Evolutionary conservation across 2,797 vertebrate species (phyloP), one percentile per base, ranked within the genome.

Genomic region (Rhabdomys pumilio): DNA sequence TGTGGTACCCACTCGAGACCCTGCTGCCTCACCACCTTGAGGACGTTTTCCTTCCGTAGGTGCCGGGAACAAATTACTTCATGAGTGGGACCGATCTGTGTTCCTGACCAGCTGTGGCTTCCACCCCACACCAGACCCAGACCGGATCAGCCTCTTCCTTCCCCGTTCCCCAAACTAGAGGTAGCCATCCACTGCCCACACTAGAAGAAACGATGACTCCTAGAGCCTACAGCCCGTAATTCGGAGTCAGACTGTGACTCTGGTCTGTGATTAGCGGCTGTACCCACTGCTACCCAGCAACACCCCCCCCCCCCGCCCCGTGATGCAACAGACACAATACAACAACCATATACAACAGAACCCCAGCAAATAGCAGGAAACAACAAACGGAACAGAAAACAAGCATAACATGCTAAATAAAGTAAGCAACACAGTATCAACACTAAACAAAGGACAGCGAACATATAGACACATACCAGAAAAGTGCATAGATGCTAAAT

Each of bases 201-300:
- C 6, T 15, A 86, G 31, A 81, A 84, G 75, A 84, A 77, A 90
- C 0, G 29, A 59, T 88, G 77, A 53, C 53, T 88, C 0, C 76
- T 86, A 88, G 72, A 90, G 20, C 44, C 34, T 2, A 47, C 72
- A 50, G 87, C 65, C 77, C 4, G 38, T 26, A 83, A 65, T 95
- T 88, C 44, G 3, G 92, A 95, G 67, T 69, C 84, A 69, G 73
- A 77, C 15, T 14, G 50, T 85, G 86, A 76, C 63, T 69, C 47
- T 53, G 90, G 77, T 97, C 84, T 93, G 73, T 34, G 81, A 85
- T 57, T 47, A 86, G 82, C n/a, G 8, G 73, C 72, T 82, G 14
- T 20, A 65, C 34, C 88, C 41, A 2, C 93, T 38, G 10, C 84
- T 96, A 75, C 47, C 50, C 57, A 69, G 22, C 55, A 26, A 6